Percentiles rank a stretch among this genome's conserved stretches.
These are phyloP conservation scores for Anhinga rufa DNA, from an alignment of 2,113 vertebrate species.

Conservation along the genomic window DNA sequence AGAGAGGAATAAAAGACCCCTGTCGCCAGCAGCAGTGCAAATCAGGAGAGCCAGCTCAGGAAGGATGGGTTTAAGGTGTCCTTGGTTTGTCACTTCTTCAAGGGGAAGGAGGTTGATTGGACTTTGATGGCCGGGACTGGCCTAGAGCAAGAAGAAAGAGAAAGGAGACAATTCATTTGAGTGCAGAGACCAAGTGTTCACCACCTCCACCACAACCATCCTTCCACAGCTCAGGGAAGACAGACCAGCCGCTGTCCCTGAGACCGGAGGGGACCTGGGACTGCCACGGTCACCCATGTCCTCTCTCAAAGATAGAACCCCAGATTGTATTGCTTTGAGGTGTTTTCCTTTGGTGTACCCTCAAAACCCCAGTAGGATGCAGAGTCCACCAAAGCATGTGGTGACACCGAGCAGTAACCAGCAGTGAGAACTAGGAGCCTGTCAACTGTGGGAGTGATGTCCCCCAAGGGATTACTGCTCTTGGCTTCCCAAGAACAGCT, in stretches of 20 bases:
- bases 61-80: neutral
- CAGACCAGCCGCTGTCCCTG: neutral
- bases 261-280: neutral
- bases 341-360: neutral
- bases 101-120: constrained; percentile 68
- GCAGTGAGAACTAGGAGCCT: neutral
- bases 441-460: neutral
- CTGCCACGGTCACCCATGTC: neutral
- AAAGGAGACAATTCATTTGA: neutral
- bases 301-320: neutral
- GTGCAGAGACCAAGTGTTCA: neutral
- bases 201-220: neutral
- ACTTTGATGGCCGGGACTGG: constrained; percentile 77
- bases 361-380: neutral
- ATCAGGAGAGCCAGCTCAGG: constrained; percentile 49
- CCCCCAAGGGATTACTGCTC: neutral
- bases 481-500: neutral
- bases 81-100: constrained; percentile 75
- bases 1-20: neutral
- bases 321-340: accelerated
- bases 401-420: neutral
- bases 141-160: constrained; percentile 37
- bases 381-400: neutral
- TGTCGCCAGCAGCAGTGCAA: constrained; percentile 61
- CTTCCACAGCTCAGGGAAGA: neutral